phyloP scores from a whole-genome alignment of 2,888 invertebrate genomes.

The Cataglyphis cursor region DNA sequence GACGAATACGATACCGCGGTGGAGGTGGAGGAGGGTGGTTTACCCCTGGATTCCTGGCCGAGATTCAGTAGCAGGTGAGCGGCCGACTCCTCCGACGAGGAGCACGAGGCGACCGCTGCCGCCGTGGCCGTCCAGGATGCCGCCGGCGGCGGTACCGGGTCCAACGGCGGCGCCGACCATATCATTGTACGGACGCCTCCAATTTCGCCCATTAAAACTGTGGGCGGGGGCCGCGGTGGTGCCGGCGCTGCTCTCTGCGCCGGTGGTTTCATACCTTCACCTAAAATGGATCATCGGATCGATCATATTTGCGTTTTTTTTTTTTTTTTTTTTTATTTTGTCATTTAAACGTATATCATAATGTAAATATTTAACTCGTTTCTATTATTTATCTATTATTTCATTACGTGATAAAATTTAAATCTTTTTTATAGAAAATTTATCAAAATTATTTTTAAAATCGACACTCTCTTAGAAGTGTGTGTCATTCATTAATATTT shows the following conservation, averaged over 20 bases:
- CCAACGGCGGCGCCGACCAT: constrained; percentile 89
- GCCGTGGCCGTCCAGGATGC: constrained; percentile 88
- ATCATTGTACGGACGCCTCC: constrained; percentile 94
- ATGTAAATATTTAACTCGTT: background rate
- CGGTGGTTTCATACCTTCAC: constrained; percentile 86
- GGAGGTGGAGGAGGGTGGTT: constrained; percentile 80
- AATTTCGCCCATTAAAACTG: constrained; percentile 97
- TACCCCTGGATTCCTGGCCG: constrained; percentile 90
- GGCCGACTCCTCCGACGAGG: constrained; percentile 88
- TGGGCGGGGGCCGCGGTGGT: constrained; percentile 91
- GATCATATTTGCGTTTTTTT: background rate
- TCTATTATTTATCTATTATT: no score
- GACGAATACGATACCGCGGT: constrained; percentile 79
- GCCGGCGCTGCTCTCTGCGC: constrained; percentile 84
- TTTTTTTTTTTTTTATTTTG: background rate
- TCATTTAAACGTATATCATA: background rate
- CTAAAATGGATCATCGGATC: constrained; percentile 69
- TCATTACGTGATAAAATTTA: no score
- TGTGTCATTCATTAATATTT: background rate
- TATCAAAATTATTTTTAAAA: background rate
- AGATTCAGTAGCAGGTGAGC: constrained; percentile 92
- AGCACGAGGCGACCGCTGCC: constrained; percentile 88
- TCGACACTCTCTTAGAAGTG: no score
- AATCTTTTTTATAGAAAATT: no score
- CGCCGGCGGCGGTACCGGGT: constrained; percentile 88